Evolutionary conservation across 2,888 invertebrate species (phyloP), one percentile per base, ranked within the genome.

Genomic region (Rhingia campestris): DNA sequence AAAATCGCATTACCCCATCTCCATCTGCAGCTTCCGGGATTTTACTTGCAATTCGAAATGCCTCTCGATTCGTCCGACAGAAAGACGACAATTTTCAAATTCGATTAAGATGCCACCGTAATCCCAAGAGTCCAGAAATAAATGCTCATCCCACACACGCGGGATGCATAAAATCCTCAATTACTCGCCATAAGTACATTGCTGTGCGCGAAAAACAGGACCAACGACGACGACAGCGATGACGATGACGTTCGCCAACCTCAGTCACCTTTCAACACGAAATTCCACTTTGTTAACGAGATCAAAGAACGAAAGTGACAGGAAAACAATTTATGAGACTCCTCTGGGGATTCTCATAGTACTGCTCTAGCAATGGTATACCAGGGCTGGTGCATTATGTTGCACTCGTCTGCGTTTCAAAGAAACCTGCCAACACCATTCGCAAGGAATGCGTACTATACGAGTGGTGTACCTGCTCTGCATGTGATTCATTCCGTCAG

Each of bases 261-360:
- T 43, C 59, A 59, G 49, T 66, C 76, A 81, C 76, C 76, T 81
- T 81, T 81, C 81, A 81, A 64, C 80, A 59, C 74, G 70, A 75
- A 61, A 75, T 80, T 75, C 64, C 70, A 75, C 67, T 84, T 84
- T 74, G 84, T 84, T 84, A 84, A 84, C 84, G 69, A 70, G 80
- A 84, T 84, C 84, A 84, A 84, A 84, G 84, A 74, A 70, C 80
- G 84, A 80, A 75, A 84, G 84, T 80, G 84, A 84, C 80, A 84
- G 80, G 70, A 70, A 66, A 79, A 80, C 84, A 80, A 80, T 84
- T 84, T 84, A 84, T 80, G 69, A 49, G 64, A 70, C 70, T 64
- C 64, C 41, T 70, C 58, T 41, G 51, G 61, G 14, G 64, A 45
- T 58, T 7, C 22, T 39, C 10, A 39, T 54, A 61, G 61, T 37